phyloP scores from a whole-genome alignment of 2,113 vertebrate genomes.

The Nyctibius bracteatus region DNA sequence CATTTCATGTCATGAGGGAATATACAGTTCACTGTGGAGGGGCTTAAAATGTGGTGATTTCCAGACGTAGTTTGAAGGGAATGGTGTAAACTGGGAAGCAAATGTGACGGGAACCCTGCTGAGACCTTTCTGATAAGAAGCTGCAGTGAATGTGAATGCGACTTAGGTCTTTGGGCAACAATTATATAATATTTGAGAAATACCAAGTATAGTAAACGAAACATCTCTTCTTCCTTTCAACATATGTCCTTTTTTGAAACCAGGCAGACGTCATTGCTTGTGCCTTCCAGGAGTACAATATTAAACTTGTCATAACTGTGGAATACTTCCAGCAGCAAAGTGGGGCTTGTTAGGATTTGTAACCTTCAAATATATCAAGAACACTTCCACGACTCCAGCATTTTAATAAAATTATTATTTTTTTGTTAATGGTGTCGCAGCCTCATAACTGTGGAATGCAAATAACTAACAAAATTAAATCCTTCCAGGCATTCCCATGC shows the following conservation, averaged over 20 bases:
- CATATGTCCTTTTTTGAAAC: not conserved
- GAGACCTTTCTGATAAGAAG: not conserved
- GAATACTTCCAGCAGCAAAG: not conserved
- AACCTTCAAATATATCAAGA: not conserved
- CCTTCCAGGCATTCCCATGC: not conserved
- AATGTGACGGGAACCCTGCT: not conserved
- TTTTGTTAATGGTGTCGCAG: not conserved
- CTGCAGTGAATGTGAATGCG: not conserved
- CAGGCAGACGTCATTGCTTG: not conserved
- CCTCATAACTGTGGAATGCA: not conserved
- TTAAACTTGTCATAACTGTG: not conserved
- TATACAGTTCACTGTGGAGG: not conserved
- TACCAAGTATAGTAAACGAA: rapidly evolving
- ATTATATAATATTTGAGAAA: not conserved
- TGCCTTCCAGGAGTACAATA: not conserved
- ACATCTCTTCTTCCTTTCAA: not conserved
- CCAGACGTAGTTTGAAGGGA: not conserved
- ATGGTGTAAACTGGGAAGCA: not conserved
- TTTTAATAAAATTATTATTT: not conserved
- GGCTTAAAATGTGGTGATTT: not conserved
- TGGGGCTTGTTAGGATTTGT: not conserved
- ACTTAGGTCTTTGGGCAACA: not conserved
- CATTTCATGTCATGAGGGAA: not conserved
- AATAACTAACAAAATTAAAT: not conserved
- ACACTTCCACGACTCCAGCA: not conserved